These are phyloP conservation scores for Aproaerema taeniolella DNA, from an alignment of 2,888 invertebrate species.

Conservation along the genomic window DNA sequence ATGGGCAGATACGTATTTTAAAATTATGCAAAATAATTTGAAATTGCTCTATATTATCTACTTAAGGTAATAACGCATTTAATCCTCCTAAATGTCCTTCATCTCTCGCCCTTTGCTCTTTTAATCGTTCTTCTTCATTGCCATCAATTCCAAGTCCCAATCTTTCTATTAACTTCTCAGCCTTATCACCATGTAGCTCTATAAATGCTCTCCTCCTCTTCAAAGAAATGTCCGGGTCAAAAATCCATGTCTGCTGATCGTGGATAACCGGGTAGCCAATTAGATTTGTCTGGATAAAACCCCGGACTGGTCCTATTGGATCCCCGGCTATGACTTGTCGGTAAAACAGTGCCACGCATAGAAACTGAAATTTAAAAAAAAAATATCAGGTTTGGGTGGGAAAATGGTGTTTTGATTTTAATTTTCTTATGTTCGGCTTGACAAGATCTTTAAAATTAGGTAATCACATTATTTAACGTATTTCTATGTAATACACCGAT, in stretches of 20 bases:
- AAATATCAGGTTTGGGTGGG: constrained; percentile 24
- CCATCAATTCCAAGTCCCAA: constrained; percentile 82
- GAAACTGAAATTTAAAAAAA: constrained; percentile 42
- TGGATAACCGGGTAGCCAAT: constrained; percentile 80
- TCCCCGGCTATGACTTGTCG: constrained; percentile 30
- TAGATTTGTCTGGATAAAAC: constrained; percentile 68
- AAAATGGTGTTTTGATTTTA: constrained; percentile 6
- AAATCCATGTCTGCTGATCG: constrained; percentile 75
- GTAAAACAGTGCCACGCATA: constrained; percentile 36
- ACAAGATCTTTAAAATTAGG: too few species aligned
- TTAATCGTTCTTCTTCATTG: constrained; percentile 71
- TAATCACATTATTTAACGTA: too few species aligned
- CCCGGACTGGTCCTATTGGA: constrained; percentile 42
- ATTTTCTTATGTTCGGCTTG: too few species aligned
- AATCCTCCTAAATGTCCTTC: constrained; percentile 75
- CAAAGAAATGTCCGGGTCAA: constrained; percentile 80
- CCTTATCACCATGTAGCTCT: constrained; percentile 79
- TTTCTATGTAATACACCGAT: too few species aligned
- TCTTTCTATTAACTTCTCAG: constrained; percentile 80
- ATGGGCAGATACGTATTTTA: too few species aligned
- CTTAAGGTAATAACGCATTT: constrained; percentile 48
- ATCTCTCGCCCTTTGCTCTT: constrained; percentile 71
- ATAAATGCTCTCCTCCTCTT: constrained; percentile 79
- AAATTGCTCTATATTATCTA: too few species aligned
- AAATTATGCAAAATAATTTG: too few species aligned